A percentile compares a stretch with the other conserved stretches of the same genome.
phyloP scores from a whole-genome alignment of 2,113 vertebrate species.

The Mustelus asterias region DNA sequence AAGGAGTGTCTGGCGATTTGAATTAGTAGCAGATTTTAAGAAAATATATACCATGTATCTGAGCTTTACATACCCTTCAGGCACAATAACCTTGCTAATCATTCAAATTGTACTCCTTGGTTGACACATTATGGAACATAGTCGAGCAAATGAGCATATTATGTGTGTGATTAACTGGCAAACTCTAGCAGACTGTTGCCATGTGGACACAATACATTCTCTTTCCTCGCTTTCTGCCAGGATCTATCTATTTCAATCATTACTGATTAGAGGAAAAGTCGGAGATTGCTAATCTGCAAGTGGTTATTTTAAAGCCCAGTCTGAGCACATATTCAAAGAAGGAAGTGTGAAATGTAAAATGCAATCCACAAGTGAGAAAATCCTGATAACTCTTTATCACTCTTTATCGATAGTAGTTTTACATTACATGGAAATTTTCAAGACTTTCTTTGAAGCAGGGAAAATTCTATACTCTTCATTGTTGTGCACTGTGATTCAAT shows the following conservation, averaged over 20 bases:
- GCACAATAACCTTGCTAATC: neutral
- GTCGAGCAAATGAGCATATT: neutral
- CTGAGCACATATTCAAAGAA: neutral
- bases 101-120: neutral
- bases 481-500: neutral
- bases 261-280: neutral
- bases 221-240: neutral
- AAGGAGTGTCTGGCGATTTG: neutral
- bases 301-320: neutral
- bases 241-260: neutral
- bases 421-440: neutral
- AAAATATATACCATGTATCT: neutral
- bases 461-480: neutral
- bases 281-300: neutral
- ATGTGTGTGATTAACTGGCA: conserved; percentile 15
- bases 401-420: neutral
- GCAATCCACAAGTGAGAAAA: neutral
- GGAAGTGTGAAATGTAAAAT: neutral
- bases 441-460: neutral
- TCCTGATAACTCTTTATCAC: neutral
- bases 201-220: neutral
- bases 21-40: neutral
- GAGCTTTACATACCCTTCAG: neutral
- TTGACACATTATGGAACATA: neutral
- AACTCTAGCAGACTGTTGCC: neutral